Base-by-base conservation (phyloP, 2,113 vertebrate genomes). In the Clarias batrachus region DNA sequence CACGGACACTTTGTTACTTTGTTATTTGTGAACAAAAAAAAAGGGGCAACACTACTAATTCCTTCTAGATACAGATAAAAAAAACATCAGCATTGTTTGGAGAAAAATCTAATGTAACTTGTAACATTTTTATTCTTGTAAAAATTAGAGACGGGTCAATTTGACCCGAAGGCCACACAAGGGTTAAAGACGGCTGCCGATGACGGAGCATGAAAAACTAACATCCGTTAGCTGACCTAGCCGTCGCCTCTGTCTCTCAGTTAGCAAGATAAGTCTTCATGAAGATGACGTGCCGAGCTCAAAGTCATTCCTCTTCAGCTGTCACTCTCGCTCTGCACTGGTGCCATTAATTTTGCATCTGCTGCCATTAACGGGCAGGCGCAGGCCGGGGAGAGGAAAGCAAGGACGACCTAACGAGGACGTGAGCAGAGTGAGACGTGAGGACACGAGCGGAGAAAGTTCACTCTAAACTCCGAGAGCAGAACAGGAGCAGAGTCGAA, bases 341-440 rank as follows among this genome's bases (percentile, higher is more conserved):
- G 77, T 11, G 68, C 74, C 87, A 91, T 91, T 89, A 89, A 91
- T 90, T 87, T 88, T 84, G 56, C 87, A 91, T 87, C 78, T 71
- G 79, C 71, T 87, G 68, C 85, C 88, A 90, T 90, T 90, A 85
- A 87, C 70, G 85, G 81, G 77, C 33, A 65, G 73, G 66, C 68
- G 37, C 37, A 68, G 17, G 65, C 56, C 71, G 81, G 63, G 41
- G 88, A 80, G 78, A 81, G 73, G 63, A 66, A 86, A 54, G 41
- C 79, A 76, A 52, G 71, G 86, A 60, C 13, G 41, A 77, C 66
- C 56, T 81, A 1, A 65, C 25, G 62, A 85, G 84, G 70, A 85
- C 37, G 60, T 52, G 82, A 71, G 48, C 59, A 17, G 65, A 33
- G 33, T 76, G 78, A 78, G 77, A 71, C n/a, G 30, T 82, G 78